These are phyloP conservation scores for Daubentonia madagascariensis DNA, from an alignment of 2,113 vertebrate species.

Conservation along the genomic window DNA sequence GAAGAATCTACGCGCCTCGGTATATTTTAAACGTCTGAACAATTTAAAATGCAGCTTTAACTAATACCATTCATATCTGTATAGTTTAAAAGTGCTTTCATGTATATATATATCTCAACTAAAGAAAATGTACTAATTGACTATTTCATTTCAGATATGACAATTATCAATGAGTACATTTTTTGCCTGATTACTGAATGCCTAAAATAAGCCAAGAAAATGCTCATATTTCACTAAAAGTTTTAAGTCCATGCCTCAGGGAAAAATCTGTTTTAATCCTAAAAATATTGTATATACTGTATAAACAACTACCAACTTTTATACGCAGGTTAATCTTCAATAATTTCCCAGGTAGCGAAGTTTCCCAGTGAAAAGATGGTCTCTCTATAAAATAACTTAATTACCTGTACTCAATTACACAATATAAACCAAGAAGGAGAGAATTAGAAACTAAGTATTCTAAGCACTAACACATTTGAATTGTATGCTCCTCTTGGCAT, in stretches of 20 bases:
- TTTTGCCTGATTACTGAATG: neutral
- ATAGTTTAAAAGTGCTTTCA: constrained; percentile 21
- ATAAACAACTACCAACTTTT: constrained; percentile 17
- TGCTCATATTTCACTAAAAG: constrained; percentile 6
- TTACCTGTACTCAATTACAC: neutral
- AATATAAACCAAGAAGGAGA: neutral
- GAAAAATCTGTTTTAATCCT: neutral
- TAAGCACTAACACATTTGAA: neutral
- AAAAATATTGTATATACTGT: constrained; percentile 1
- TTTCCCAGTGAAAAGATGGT: neutral
- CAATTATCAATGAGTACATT: neutral
- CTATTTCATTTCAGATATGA: constrained; percentile 13
- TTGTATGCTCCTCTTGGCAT: neutral
- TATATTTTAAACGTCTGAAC: neutral
- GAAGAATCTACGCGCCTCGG: neutral
- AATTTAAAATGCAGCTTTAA: constrained; percentile 6
- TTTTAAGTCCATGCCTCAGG: neutral
- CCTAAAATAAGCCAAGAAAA: constrained; percentile 40
- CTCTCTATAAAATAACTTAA: constrained; percentile 36
- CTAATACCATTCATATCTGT: neutral
- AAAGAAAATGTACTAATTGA: neutral
- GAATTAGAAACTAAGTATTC: neutral
- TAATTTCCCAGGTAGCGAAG: constrained; percentile 27
- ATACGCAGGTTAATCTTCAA: constrained; percentile 27
- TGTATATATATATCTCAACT: neutral